Evolutionary conservation across 23 tunicate genomes (phyloP).

Genomic region (Oikopleura dioica): DNA sequence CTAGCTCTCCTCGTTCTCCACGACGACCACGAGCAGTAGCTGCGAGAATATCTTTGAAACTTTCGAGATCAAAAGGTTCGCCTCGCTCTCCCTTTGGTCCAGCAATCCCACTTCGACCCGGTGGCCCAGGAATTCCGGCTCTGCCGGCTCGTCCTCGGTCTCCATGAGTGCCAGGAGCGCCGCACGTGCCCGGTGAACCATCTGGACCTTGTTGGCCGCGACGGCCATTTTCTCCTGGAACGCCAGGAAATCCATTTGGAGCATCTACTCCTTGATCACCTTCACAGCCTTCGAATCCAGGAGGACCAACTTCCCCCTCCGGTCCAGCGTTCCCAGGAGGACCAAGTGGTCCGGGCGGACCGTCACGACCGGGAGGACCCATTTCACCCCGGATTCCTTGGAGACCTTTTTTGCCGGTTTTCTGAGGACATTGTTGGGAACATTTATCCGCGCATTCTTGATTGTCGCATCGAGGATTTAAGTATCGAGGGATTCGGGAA

Average conservation of each 20-base stretch:
- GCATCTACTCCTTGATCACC: background rate
- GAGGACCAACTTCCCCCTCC: background rate
- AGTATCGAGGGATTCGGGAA: too few species aligned
- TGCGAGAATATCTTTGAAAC: background rate
- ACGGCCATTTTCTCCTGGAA: background rate
- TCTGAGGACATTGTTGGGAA: background rate
- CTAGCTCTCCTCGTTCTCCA: background rate
- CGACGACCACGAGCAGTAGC: background rate
- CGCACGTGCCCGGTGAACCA: background rate
- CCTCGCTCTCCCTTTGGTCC: background rate
- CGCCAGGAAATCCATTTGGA: background rate
- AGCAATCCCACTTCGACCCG: background rate
- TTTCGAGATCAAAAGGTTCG: constrained; percentile 1
- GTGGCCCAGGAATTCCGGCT: background rate
- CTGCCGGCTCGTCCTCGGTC: background rate
- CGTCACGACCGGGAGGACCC: background rate
- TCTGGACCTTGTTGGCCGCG: background rate
- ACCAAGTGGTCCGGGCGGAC: background rate
- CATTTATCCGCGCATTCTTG: background rate
- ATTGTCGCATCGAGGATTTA: constrained; percentile 7
- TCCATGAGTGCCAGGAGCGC: background rate
- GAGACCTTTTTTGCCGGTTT: background rate
- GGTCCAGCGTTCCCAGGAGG: background rate
- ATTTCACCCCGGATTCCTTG: background rate
- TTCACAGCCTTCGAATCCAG: background rate